A percentile compares a stretch with the other conserved stretches of the same genome.
Evolutionary conservation across 2,888 invertebrate genomes (phyloP).

Genomic region (Apantesis nais): DNA sequence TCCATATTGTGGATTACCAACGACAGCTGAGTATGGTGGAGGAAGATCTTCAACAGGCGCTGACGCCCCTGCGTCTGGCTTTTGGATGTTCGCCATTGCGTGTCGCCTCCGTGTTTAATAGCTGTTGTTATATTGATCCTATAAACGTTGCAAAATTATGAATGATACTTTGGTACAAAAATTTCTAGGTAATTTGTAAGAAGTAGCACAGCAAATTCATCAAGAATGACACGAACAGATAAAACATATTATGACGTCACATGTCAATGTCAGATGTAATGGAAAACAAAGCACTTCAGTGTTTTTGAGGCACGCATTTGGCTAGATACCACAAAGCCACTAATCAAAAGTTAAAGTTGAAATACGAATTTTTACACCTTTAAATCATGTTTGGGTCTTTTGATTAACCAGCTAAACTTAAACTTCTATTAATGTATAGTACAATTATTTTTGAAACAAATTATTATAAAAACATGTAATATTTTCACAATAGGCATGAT

Average conservation of each 20-base stretch:
- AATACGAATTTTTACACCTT: not conserved
- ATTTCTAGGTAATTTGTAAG: constrained; percentile 30
- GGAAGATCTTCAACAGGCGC: constrained; percentile 74
- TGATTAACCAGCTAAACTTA: not conserved
- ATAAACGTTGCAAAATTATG: constrained; percentile 8
- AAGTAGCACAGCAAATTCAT: constrained; percentile 28
- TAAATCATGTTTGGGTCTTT: not conserved
- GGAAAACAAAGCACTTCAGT: constrained; percentile 12
- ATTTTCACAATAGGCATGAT: too few species aligned
- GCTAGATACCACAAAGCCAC: too few species aligned
- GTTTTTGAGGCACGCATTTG: constrained; percentile 6
- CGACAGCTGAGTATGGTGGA: constrained; percentile 78
- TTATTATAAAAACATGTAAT: not conserved
- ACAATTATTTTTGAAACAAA: not conserved
- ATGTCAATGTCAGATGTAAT: constrained; percentile 38
- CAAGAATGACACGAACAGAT: constrained; percentile 18
- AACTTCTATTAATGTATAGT: not conserved
- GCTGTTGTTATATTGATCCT: constrained; percentile 1
- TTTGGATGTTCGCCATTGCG: constrained; percentile 66
- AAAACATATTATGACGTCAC: constrained; percentile 51
- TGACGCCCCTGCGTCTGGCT: constrained; percentile 57
- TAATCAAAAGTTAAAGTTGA: too few species aligned
- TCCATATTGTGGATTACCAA: constrained; percentile 76
- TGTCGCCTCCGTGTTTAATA: constrained; percentile 10
- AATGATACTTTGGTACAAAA: constrained; percentile 24